These are phyloP conservation scores for Polypterus bichir DNA, from an alignment of 2,113 vertebrate species.

Conservation along the genomic window DNA sequence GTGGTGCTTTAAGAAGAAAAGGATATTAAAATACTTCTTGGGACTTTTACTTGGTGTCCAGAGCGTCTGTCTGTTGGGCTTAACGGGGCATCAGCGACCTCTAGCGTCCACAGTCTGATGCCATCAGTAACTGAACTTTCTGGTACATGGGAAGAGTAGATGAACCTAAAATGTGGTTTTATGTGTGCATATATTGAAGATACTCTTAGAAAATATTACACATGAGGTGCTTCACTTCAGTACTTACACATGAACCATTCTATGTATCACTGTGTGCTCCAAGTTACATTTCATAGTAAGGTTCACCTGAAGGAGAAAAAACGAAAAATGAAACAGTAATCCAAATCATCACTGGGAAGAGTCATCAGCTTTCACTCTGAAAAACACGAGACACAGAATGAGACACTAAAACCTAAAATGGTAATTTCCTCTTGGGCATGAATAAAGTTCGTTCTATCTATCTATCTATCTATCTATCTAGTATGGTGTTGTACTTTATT, in stretches of 20 bases:
- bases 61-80: no score
- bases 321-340: neutral
- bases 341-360: neutral
- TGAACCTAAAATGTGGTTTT: neutral
- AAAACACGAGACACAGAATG: neutral
- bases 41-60: no score
- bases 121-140: neutral
- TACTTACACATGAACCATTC: conserved; percentile 32
- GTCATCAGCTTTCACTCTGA: neutral
- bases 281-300: conserved; percentile 33
- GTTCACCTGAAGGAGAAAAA: conserved; percentile 28
- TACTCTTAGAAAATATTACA: neutral
- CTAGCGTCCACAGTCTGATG: no score
- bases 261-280: conserved; percentile 12
- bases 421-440: neutral
- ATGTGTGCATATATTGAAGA: neutral
- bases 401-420: neutral
- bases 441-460: neutral
- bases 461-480: no score
- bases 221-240: neutral
- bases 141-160: neutral
- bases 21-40: no score
- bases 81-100: no score
- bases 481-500: no score
- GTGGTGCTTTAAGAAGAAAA: no score